Percentiles rank a stretch among this genome's conserved stretches.
phyloP scores from a whole-genome alignment of 2,888 invertebrate species.

The Carterocephalus palaemon region DNA sequence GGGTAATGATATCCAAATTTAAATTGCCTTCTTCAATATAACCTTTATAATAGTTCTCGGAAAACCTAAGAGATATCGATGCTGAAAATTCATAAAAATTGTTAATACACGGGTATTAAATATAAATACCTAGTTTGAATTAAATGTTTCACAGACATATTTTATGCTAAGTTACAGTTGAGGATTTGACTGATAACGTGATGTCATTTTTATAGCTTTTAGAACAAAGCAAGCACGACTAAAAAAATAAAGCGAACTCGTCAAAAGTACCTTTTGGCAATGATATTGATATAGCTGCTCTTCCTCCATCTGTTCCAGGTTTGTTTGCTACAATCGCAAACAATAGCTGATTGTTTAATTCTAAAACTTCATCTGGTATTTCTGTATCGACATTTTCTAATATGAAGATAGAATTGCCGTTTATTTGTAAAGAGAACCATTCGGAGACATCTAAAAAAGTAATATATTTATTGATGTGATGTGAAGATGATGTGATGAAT shows the following conservation, averaged over 20 bases:
- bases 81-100: conserved; percentile 29
- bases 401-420: conserved; percentile 26
- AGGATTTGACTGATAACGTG: no score
- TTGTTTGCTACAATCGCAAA: conserved; percentile 33
- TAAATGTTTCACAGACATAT: neutral
- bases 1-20: conserved; percentile 30
- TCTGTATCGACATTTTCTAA: conserved; percentile 14
- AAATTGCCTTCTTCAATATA: conserved; percentile 30
- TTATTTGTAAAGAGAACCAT: conserved; percentile 30
- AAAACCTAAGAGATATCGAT: conserved; percentile 8
- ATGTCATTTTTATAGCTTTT: no score
- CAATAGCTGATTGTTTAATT: conserved; percentile 31
- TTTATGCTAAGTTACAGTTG: no score
- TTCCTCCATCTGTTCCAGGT: conserved; percentile 30
- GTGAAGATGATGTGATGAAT: no score
- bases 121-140: neutral
- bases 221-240: no score
- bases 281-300: conserved; percentile 41
- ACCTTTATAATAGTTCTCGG: conserved; percentile 36
- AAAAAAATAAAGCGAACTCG: conserved; percentile 4
- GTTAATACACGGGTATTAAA: neutral
- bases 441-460: conserved; percentile 30
- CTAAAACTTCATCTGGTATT: conserved; percentile 30
- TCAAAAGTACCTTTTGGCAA: conserved; percentile 40
- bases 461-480: neutral